Base-by-base conservation (phyloP, 1,140 invertebrate species). In the Neodiprion fabricii region DNA sequence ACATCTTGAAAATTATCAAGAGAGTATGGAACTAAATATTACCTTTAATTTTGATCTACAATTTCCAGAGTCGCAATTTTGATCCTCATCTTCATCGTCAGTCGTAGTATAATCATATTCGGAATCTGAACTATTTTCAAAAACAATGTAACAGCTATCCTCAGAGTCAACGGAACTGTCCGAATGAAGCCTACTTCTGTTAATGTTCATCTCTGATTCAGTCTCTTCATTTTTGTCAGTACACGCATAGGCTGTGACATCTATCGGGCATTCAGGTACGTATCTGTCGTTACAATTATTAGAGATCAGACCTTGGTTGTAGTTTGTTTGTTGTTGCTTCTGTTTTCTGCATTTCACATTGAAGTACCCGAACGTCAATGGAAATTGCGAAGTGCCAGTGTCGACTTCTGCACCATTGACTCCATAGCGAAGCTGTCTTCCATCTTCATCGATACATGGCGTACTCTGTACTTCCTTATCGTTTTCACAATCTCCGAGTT, bases 111-210 rank as follows among this genome's bases (percentile, higher is more conserved):
- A 70, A 12, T 79, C 78, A 70, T 74, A 65, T 66, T 75, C 73
- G 21, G 69, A 74, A 67, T 79, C 75, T 7, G 79, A 80, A 17
- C 73, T 74, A 70, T 77, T 72, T 67, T 85, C 81, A 77, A 88
- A 88, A 48, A 88, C 80, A 72, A 89, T 85, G 28, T 75, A 82
- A 11, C 81, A 87, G 73, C 85, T 88, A 71, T 88, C 85, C 48
- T 88, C 86, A n/a, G 85, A 89, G 69, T 88, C 85, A 7, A 82
- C 76, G 1, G 88, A 88, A 74, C 80, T 84, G 70, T 87, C 84
- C 8, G 87, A 88, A 9, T 79, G 12, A 7, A 77, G 40, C n/a
- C 81, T 79, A 8, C 74, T 65, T 53, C 81, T 76, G 72, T 73
- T 79, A 21, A 28, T 23, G 23, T 70, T 67, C 48, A 74, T 74